Conservation (phyloP, 2,113 vertebrate species). For the Synchiropus splendidus region DNA sequence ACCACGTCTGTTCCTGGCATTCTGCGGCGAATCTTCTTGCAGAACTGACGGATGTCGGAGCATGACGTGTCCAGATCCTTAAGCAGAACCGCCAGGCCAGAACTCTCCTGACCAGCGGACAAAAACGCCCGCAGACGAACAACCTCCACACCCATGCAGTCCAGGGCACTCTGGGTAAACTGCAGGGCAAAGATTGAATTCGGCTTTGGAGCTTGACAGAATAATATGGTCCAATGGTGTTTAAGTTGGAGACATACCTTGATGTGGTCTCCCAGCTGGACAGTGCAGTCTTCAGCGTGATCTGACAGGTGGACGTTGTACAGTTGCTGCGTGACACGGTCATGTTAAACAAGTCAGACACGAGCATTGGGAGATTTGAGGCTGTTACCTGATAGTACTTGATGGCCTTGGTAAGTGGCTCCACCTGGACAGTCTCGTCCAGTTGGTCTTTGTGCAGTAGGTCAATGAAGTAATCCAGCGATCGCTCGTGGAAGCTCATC, state of each 20-base stretch:
- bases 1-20: slow-evolving; percentile 90
- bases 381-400: slow-evolving; percentile 91
- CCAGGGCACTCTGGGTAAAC: slow-evolving; percentile 93
- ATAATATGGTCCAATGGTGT: background rate
- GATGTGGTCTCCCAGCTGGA: slow-evolving; percentile 93
- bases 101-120: slow-evolving; percentile 76
- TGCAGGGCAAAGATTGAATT: slow-evolving; percentile 33
- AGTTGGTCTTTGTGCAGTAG: slow-evolving; percentile 93
- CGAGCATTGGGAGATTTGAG: background rate
- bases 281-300: slow-evolving; percentile 83
- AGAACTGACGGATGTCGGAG: slow-evolving; percentile 91
- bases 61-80: slow-evolving; percentile 92
- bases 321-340: slow-evolving; percentile 71
- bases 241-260: slow-evolving; percentile 39
- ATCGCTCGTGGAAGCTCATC: slow-evolving; percentile 92
- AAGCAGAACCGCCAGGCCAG: slow-evolving; percentile 74
- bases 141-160: slow-evolving; percentile 91
- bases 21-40: slow-evolving; percentile 93
- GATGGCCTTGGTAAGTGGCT: slow-evolving; percentile 93
- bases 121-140: slow-evolving; percentile 81
- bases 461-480: slow-evolving; percentile 90
- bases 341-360: too few species aligned
- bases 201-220: too few species aligned
- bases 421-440: slow-evolving; percentile 92
- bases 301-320: slow-evolving; percentile 90